Conservation (phyloP, 1,140 invertebrate genomes). For the Brachionus asplanchnoidis region DNA sequence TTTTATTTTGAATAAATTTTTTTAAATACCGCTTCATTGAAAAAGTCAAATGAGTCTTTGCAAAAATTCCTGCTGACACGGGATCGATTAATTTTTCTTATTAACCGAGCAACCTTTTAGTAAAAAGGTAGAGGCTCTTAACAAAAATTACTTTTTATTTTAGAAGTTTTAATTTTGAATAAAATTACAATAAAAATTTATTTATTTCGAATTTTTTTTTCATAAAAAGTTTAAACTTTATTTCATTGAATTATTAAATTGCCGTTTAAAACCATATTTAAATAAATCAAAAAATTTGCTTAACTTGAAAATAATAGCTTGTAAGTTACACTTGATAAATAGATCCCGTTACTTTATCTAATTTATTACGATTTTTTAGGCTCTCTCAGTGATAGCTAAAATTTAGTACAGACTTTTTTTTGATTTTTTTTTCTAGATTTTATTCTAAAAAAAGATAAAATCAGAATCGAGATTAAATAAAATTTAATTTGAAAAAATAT, state of each 20-base stretch:
- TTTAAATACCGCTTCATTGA: neutral
- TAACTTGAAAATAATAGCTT: neutral
- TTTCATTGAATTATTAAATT: neutral
- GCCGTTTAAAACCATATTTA: neutral
- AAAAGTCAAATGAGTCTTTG: neutral
- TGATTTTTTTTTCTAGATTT: neutral
- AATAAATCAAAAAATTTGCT: neutral
- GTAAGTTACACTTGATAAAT: neutral
- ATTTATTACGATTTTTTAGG: neutral
- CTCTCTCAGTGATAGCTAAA: neutral
- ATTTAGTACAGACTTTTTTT: neutral
- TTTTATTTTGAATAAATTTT: neutral
- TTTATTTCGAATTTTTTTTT: neutral
- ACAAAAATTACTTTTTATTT: neutral
- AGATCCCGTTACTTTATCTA: neutral
- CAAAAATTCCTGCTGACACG: neutral
- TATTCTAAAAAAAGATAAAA: neutral
- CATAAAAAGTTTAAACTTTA: neutral
- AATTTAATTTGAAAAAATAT: neutral
- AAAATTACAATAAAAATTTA: neutral
- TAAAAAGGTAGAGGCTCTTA: no score
- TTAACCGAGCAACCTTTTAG: neutral
- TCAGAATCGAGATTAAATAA: neutral
- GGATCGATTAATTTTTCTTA: neutral
- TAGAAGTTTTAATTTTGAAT: neutral